Base-by-base conservation (phyloP, 2,113 vertebrate species). In the Vicugna pacos region DNA sequence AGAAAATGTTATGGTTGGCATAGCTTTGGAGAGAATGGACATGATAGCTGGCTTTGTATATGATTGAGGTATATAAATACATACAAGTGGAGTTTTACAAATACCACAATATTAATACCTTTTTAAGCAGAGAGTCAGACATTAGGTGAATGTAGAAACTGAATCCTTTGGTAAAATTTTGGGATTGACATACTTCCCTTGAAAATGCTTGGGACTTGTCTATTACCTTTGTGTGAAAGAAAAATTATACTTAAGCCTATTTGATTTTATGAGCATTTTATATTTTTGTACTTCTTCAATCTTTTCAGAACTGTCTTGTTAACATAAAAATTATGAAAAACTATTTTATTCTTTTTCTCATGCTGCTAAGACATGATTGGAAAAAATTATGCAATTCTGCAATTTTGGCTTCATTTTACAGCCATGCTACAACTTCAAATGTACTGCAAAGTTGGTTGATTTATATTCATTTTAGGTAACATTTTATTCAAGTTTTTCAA, bases 401-500 rank as follows among this genome's bases (percentile, higher is more conserved):
- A 54, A 32, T 56, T 77, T 2, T 77, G 38, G 56, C 8, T 76
- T 32, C 10, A 89, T 85, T 80, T 35, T 16, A 30, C 26, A 81
- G 15, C 0, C 13, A 48, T 69, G 56, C 15, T 77, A 16, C 5
- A 82, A 87, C 35, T 77, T 87, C 2, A 82, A 1, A 5, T 56
- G 4, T 28, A 62, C 8, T 30, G 76, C 30, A 70, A 35, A 56
- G 11, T 42, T 72, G 8, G 5, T 73, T 73, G 69, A 28, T 4
- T 70, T 69, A 85, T 9, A 17, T 67, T 65, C 4, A 76, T 16
- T 48, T 46, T 35, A 54, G n/a, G 5, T 86, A 65, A 85, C 5
- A 94, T 52, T 84, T 70, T 91, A 84, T 84, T 69, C 9, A 70
- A 87, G 12, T 19, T 50, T 79, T 77, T 52, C 52, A 95, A 91